Evolutionary conservation across 2,888 invertebrate species (phyloP).

Genomic region (Aquatica leii): DNA sequence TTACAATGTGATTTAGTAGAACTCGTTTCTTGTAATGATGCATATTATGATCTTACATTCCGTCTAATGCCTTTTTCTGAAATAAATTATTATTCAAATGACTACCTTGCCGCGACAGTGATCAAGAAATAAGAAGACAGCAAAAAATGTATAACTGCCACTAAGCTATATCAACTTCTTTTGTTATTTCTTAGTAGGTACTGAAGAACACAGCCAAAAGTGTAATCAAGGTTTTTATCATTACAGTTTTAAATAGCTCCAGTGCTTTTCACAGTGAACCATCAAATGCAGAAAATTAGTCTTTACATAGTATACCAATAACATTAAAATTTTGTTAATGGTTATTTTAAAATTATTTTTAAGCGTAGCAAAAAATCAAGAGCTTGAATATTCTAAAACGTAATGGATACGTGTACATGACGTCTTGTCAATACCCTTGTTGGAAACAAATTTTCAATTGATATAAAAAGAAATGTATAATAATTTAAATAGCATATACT

Average conservation of each 20-base stretch:
- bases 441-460: no score
- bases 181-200: constrained; percentile 20
- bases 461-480: no score
- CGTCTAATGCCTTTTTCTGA: constrained; percentile 17
- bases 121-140: constrained; percentile 18
- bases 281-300: constrained; percentile 4
- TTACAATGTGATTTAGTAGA: constrained; percentile 45
- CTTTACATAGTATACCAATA: neutral
- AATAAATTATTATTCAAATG: constrained; percentile 33
- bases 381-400: no score
- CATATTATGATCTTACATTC: constrained; percentile 32
- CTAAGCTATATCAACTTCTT: constrained; percentile 11
- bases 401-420: no score
- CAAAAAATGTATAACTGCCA: constrained; percentile 23
- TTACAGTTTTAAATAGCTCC: neutral
- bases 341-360: no score
- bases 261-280: neutral
- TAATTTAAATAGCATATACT: no score
- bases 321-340: neutral
- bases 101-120: constrained; percentile 16
- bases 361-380: no score
- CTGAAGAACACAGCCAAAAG: neutral
- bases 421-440: no score
- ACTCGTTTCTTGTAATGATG: constrained; percentile 28
- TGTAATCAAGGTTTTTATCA: neutral